Evolutionary conservation across 2,888 invertebrate species (phyloP).

Genomic region (Chymomyza procnemis): DNA sequence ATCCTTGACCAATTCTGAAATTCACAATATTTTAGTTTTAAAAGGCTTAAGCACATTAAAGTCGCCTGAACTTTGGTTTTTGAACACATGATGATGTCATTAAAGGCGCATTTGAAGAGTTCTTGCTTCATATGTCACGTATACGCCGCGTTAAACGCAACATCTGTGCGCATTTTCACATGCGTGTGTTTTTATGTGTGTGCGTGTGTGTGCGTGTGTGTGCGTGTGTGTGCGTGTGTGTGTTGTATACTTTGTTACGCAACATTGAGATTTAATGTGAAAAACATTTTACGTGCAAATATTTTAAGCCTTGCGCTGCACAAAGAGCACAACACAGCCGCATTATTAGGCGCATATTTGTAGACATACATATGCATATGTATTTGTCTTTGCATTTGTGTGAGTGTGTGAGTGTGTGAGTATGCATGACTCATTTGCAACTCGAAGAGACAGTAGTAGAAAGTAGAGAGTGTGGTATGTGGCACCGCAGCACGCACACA

Average conservation of each 20-base stretch:
- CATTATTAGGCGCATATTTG: conserved; percentile 71
- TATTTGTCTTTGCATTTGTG: conserved; percentile 7
- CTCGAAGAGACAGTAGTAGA: background rate
- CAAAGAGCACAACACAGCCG: conserved; percentile 11
- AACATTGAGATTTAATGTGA: background rate
- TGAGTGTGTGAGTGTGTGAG: conserved; percentile 31
- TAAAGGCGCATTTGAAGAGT: conserved; percentile 60
- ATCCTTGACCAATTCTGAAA: background rate
- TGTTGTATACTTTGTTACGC: conserved; percentile 43
- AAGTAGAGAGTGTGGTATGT: background rate
- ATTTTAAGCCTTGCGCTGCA: conserved; percentile 62
- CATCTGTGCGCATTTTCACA: conserved; percentile 47
- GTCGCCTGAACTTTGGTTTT: background rate
- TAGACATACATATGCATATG: conserved; percentile 28
- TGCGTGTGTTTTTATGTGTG: background rate
- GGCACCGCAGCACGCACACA: conserved; percentile 48
- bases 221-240: conserved; percentile 9
- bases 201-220: conserved; percentile 18
- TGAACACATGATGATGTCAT: conserved; percentile 54
- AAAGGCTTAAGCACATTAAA: background rate
- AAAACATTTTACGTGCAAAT: conserved; percentile 67
- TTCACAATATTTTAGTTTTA: conserved; percentile 63
- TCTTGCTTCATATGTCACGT: conserved; percentile 45
- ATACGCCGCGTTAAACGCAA: conserved; percentile 58
- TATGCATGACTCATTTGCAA: conserved; percentile 8